Conservation (phyloP, 2,888 invertebrate species). For the Cryptosula pallasiana region DNA sequence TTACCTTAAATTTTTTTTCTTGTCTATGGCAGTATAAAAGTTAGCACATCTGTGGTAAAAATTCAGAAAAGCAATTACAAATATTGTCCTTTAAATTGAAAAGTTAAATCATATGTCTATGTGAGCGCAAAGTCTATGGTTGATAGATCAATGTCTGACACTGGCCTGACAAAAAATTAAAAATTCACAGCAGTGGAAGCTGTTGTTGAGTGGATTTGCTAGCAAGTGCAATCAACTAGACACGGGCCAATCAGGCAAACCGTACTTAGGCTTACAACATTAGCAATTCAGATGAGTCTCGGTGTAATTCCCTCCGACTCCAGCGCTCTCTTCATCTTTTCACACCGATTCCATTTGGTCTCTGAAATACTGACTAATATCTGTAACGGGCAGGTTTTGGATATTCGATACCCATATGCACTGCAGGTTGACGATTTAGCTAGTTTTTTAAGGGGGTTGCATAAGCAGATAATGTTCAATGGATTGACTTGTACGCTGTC, state of each 20-base stretch:
- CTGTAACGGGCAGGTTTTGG: no score
- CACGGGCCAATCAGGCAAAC: not conserved
- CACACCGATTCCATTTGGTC: not conserved
- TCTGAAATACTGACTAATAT: no score
- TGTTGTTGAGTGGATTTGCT: conserved; percentile 12
- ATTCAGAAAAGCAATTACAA: no score
- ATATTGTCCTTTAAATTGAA: no score
- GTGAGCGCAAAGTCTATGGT: not conserved
- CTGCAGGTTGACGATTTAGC: not conserved
- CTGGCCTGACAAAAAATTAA: not conserved
- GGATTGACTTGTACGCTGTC: not conserved
- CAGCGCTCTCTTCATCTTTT: not conserved
- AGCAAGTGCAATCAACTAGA: conserved; percentile 19
- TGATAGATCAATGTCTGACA: not conserved
- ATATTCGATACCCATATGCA: no score
- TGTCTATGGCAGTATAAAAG: no score
- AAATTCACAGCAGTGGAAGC: conserved; percentile 2
- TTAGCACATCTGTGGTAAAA: no score
- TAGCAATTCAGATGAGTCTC: conserved; percentile 12
- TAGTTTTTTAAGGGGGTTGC: not conserved
- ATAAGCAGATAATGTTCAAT: conserved; percentile 1
- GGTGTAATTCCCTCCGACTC: not conserved
- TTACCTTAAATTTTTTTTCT: no score
- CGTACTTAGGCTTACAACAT: not conserved
- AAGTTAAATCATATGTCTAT: not conserved